phyloP scores from a whole-genome alignment of 2,888 invertebrate genomes.

The Dasypogon diadema region DNA sequence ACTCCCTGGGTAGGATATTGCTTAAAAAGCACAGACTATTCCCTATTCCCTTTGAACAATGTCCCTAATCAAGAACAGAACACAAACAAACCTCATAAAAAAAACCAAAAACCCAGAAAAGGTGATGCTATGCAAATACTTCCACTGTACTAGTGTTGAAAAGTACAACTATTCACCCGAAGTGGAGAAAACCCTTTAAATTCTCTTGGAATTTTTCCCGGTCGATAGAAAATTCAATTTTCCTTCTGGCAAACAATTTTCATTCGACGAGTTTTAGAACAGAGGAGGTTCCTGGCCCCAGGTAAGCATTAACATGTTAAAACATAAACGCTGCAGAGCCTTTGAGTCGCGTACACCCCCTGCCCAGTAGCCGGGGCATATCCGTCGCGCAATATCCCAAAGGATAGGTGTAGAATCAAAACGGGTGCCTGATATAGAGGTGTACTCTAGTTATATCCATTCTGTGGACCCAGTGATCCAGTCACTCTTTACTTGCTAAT shows the following conservation, averaged over 20 bases:
- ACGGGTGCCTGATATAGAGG: too few relatives aligned
- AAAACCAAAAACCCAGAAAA: too few relatives aligned
- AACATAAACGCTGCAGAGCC: slow-evolving; percentile 14
- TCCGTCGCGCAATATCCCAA: background rate
- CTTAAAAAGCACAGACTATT: too few relatives aligned
- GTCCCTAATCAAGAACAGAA: too few relatives aligned
- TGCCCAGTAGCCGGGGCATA: slow-evolving; percentile 17
- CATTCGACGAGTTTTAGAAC: too few relatives aligned
- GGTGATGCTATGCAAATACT: too few relatives aligned
- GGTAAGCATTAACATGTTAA: slow-evolving; percentile 22
- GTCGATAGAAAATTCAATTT: slow-evolving; percentile 25
- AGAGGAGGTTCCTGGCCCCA: slow-evolving; percentile 9
- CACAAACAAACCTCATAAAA: too few relatives aligned
- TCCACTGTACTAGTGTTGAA: too few relatives aligned
- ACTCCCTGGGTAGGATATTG: too few relatives aligned
- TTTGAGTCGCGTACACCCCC: background rate
- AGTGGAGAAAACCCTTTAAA: background rate
- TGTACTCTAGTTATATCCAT: slow-evolving; percentile 16
- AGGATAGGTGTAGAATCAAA: background rate
- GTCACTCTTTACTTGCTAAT: slow-evolving; percentile 38
- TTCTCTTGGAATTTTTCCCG: background rate
- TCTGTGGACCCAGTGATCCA: slow-evolving; percentile 18
- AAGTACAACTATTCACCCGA: too few relatives aligned
- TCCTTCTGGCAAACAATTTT: background rate
- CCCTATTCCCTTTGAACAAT: too few relatives aligned